These are phyloP conservation scores for Chamaetylas fuelleborni DNA, from an alignment of 2,113 vertebrate species.

Conservation along the genomic window DNA sequence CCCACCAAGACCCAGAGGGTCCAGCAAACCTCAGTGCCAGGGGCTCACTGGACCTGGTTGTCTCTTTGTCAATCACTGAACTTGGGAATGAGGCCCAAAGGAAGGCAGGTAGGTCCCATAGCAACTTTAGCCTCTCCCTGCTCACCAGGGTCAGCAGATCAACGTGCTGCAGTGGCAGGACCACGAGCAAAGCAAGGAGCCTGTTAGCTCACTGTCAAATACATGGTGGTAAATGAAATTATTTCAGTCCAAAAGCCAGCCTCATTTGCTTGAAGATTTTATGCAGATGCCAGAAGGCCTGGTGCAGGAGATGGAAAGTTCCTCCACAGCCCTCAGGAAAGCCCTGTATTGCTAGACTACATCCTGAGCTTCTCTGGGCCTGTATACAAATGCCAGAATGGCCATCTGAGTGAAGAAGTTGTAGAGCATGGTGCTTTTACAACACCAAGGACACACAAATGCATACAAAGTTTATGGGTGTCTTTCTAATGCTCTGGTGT, in stretches of 20 bases:
- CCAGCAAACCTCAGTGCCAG: background rate
- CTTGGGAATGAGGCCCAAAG: background rate
- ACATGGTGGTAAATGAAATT: background rate
- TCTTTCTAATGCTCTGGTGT: background rate
- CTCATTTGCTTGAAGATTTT: background rate
- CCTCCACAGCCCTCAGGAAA: background rate
- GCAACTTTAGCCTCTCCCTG: background rate
- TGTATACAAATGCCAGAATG: fast-evolving
- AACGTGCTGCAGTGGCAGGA: background rate
- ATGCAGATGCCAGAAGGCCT: background rate
- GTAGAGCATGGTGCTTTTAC: background rate
- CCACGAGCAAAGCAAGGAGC: background rate
- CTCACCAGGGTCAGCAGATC: background rate
- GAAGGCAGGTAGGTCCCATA: background rate
- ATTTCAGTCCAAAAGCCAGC: background rate
- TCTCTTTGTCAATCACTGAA: background rate
- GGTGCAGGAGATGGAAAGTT: background rate
- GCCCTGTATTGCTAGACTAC: background rate
- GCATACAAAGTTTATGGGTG: background rate
- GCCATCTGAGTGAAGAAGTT: background rate
- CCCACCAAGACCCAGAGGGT: background rate
- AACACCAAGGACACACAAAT: background rate
- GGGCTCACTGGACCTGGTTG: background rate
- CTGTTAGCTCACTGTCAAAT: background rate
- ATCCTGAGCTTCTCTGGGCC: background rate